Evolutionary conservation across 2,113 vertebrate species (phyloP).

Genomic region (Caranx melampygus): DNA sequence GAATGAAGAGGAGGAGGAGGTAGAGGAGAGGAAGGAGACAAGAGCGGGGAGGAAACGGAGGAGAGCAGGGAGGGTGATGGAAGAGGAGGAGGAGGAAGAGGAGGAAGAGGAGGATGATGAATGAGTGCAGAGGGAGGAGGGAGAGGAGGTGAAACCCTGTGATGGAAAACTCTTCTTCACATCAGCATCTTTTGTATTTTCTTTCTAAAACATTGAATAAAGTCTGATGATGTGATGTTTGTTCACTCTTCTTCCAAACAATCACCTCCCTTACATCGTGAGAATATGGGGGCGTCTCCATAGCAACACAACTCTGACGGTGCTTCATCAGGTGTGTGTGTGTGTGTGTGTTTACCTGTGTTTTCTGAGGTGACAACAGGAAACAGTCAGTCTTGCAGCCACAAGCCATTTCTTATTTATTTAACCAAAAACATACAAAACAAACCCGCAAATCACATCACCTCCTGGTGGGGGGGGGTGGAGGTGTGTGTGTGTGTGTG

Average conservation of each 20-base stretch:
- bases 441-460: conserved; percentile 28
- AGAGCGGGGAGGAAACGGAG: conserved; percentile 1
- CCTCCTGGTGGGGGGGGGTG: not conserved
- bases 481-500: too few relatives aligned
- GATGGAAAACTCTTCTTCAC: too few relatives aligned
- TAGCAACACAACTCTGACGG: too few relatives aligned
- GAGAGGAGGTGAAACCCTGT: too few relatives aligned
- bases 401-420: conserved; percentile 43
- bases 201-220: too few relatives aligned
- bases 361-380: not conserved
- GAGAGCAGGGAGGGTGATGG: not conserved
- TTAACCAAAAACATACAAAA: conserved; percentile 52
- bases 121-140: not conserved
- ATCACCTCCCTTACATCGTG: too few relatives aligned
- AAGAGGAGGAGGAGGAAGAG: conserved; percentile 21
- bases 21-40: not conserved
- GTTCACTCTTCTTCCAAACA: too few relatives aligned
- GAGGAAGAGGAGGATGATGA: not conserved
- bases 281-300: too few relatives aligned
- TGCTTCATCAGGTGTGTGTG: too few relatives aligned
- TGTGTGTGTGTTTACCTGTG: too few relatives aligned
- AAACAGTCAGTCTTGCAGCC: not conserved
- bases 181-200: too few relatives aligned
- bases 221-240: too few relatives aligned
- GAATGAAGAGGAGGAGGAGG: not conserved